phyloP scores from a whole-genome alignment of 2,113 vertebrate species.

The Callospermophilus lateralis region DNA sequence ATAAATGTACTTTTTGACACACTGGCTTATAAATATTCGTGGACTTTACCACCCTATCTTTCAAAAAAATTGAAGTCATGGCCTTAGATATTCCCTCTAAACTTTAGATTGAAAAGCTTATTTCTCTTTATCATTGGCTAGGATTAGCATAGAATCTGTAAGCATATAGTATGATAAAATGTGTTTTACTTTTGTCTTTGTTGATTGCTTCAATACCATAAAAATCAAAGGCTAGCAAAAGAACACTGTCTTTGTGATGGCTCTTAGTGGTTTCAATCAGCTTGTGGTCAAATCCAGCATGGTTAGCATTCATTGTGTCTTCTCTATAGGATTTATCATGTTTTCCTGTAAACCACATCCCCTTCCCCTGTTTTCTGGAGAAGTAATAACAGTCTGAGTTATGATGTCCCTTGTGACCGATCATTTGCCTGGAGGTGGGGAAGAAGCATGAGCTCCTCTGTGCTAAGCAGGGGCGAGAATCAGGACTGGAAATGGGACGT shows the following conservation, averaged over 20 bases:
- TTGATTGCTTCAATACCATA: not conserved
- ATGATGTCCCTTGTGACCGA: not conserved
- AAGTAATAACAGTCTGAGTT: not conserved
- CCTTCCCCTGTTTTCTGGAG: not conserved
- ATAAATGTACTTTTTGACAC: not conserved
- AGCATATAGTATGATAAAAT: not conserved
- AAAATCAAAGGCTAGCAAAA: not conserved
- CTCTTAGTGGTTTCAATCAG: not conserved
- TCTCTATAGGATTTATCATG: not conserved
- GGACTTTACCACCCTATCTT: constrained; percentile 1
- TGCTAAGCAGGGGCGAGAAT: not conserved
- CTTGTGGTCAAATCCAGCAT: not conserved
- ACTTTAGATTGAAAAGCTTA: not conserved
- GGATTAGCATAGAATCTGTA: not conserved
- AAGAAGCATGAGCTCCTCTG: not conserved
- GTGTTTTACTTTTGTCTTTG: not conserved
- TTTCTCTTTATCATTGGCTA: not conserved
- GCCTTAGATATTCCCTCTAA: not conserved
- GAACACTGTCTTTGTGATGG: not conserved
- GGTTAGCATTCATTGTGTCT: not conserved
- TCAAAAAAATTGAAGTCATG: not conserved
- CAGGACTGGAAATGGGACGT: not conserved
- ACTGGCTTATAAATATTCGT: constrained; percentile 15
- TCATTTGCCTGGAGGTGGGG: not conserved
- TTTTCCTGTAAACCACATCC: not conserved